Base-by-base conservation (phyloP, 2,113 vertebrate species). In the Rhinoderma darwinii region DNA sequence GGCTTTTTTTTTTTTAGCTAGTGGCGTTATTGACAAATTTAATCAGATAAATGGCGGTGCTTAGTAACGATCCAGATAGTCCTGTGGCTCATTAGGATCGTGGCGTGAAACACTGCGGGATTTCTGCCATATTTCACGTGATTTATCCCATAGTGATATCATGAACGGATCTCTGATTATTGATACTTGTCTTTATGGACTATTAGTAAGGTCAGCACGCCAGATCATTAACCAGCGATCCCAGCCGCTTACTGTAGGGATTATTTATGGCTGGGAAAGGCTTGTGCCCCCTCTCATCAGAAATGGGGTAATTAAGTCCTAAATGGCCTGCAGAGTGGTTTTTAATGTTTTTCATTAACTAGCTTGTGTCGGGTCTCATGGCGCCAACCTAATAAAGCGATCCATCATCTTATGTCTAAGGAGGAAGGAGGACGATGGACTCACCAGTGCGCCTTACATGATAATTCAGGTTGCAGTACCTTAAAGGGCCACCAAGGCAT, bases 271-370 rank as follows among this genome's bases (percentile, higher is more conserved):
- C 54, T 27, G 78, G 39, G 56, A 81, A 27, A 61, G 22, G 50
- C 32, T 18, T 11, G 54, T 43, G 37, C 32, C 54, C 78, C 43
- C 63, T 37, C 37, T 27, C 14, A 39, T 14, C 51, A 56, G 51
- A 80, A 37, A 17, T 59, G 20, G 78, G 37, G 54, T 63, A 37
- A 81, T 81, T 41, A 59, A 81, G 37, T 30, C 37, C 43, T 63
- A 61, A 61, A 79, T 56, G 32, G 14, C 27, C 9, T 47, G 4
- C 15, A 5, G 51, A 79, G 35, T 18, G 54, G 18, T n/a, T 63
- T 37, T n/a, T 41, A 81, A 63, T 63, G 78, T 81, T 41, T 81
- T 27, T 41, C 54, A 63, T 56, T 81, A 27, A 43, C 25, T 11
- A 17, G 2, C 32, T 37, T 59, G n/a, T 79, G 50, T 51, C 17